Percentiles rank a stretch among this genome's conserved stretches.
These are phyloP conservation scores for Atopsyche davidsoni DNA, from an alignment of 1,140 invertebrate species.

Conservation along the genomic window DNA sequence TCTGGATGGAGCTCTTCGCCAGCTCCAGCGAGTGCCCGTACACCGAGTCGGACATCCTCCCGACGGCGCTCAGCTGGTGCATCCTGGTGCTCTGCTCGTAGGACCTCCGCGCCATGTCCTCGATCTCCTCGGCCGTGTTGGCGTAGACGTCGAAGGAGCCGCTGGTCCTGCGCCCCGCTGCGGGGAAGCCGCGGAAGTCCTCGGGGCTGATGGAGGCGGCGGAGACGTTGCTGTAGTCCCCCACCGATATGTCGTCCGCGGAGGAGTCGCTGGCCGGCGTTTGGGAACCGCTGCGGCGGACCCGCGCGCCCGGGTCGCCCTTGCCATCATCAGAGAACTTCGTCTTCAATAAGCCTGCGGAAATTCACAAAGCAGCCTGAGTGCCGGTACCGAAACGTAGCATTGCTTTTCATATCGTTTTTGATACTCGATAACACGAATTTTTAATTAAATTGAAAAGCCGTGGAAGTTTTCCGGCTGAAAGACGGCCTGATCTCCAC, in stretches of 20 bases:
- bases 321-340: slow-evolving; percentile 5
- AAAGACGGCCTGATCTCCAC: too few species aligned
- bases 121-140: slow-evolving; percentile 7
- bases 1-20: slow-evolving; percentile 42
- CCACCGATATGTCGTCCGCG: slow-evolving; percentile 26
- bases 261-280: slow-evolving; percentile 18
- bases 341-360: too few species aligned
- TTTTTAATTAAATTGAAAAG: too few species aligned
- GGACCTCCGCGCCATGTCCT: slow-evolving; percentile 19
- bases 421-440: too few species aligned
- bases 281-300: slow-evolving; percentile 4
- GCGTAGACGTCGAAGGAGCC: slow-evolving; percentile 12
- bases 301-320: background rate
- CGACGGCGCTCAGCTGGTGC: slow-evolving; percentile 16
- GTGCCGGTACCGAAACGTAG: too few species aligned
- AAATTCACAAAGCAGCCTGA: too few species aligned
- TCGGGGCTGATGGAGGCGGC: slow-evolving; percentile 7
- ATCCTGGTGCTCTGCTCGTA: slow-evolving; percentile 20
- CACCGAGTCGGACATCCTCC: slow-evolving; percentile 25
- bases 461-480: too few species aligned
- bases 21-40: slow-evolving; percentile 44
- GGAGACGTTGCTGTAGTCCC: slow-evolving; percentile 23
- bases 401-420: too few species aligned
- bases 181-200: slow-evolving; percentile 1
- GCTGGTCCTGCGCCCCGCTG: background rate